A percentile compares a stretch with the other conserved stretches of the same genome.
These are phyloP conservation scores for Cremastobaeus sp. DNA, from an alignment of 2,888 invertebrate species.

Conservation along the genomic window DNA sequence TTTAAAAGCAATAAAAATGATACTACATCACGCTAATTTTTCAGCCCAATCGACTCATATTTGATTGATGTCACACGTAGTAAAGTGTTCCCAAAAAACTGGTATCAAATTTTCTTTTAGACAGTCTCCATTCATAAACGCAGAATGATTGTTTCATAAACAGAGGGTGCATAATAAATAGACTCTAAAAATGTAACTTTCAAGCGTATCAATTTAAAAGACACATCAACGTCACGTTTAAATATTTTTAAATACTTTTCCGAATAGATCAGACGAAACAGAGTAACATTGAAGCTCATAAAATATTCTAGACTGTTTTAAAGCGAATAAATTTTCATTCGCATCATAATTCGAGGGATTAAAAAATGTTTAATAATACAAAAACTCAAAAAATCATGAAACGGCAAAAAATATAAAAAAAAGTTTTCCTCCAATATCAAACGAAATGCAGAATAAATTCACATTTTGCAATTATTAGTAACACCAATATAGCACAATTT, in stretches of 20 bases:
- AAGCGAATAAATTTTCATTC: no score
- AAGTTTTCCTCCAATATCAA: no score
- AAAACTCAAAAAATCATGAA: no score
- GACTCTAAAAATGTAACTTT: slow-evolving; percentile 38
- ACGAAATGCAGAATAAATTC: no score
- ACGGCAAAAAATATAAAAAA: no score
- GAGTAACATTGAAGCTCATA: no score
- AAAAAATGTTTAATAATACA: no score
- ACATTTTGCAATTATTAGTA: no score
- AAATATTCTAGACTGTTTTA: no score
- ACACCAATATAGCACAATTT: no score
- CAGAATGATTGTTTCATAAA: slow-evolving; percentile 42
- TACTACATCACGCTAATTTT: slow-evolving; percentile 28
- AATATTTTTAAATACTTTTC: slow-evolving; percentile 22
- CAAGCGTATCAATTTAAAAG: slow-evolving; percentile 31
- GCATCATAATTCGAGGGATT: no score
- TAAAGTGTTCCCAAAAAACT: slow-evolving; percentile 15
- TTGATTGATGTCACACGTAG: neutral
- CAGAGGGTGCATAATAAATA: slow-evolving; percentile 38
- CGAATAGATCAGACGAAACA: no score
- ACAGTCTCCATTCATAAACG: slow-evolving; percentile 28
- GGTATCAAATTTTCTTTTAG: slow-evolving; percentile 23
- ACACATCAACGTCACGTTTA: neutral
- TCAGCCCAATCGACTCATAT: neutral
- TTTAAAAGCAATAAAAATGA: slow-evolving; percentile 16